Percentiles rank a stretch among this genome's conserved stretches.
Evolutionary conservation across 2,888 invertebrate genomes (phyloP).

Genomic region (Cyaniris semiargus): DNA sequence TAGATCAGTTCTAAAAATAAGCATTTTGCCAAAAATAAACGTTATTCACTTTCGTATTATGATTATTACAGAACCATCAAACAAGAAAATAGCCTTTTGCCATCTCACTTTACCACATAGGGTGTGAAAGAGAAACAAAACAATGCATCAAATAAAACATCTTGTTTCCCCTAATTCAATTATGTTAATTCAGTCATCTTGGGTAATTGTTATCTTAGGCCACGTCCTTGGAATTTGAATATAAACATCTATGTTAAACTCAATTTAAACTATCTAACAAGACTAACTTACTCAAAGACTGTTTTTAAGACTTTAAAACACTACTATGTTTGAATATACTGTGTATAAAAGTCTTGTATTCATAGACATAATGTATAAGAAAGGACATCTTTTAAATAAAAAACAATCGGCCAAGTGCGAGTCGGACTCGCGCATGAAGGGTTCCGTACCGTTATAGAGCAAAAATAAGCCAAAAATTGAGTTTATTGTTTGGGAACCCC

Average conservation of each 20-base stretch:
- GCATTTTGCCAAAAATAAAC: no score
- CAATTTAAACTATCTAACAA: neutral
- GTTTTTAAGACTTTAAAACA: neutral
- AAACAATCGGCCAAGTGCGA: no score
- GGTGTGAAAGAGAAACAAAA: neutral
- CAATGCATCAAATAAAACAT: neutral
- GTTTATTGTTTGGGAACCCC: no score
- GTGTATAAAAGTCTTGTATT: no score
- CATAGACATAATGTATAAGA: no score
- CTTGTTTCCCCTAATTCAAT: conserved; percentile 6
- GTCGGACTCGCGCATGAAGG: no score
- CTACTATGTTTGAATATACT: no score
- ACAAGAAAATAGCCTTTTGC: neutral
- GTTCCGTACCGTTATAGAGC: no score
- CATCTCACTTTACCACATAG: neutral
- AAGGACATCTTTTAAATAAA: no score
- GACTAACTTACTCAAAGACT: neutral
- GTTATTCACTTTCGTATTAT: no score
- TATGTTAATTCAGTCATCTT: conserved; percentile 11
- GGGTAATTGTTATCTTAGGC: neutral
- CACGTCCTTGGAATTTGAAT: neutral
- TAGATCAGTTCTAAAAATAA: no score
- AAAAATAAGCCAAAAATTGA: no score
- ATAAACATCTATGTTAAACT: conserved; percentile 1
- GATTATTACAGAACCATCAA: neutral